These are phyloP conservation scores for Syritta pipiens DNA, from an alignment of 2,888 invertebrate species.

Conservation along the genomic window DNA sequence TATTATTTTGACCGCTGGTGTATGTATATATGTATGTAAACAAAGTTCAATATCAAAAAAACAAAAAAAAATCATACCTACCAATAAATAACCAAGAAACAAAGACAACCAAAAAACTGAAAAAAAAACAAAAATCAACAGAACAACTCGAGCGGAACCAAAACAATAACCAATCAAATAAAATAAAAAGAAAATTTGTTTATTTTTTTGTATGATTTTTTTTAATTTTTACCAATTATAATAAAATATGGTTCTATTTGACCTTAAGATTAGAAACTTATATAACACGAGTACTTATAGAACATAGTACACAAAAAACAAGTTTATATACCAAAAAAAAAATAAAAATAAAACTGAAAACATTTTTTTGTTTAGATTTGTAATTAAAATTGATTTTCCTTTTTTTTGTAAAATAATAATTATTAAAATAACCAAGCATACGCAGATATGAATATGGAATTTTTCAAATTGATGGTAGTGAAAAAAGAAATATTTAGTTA, in stretches of 20 bases:
- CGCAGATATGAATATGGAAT: slow-evolving; percentile 41
- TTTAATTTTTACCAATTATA: slow-evolving; percentile 35
- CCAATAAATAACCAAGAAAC: neutral
- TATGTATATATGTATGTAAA: no score
- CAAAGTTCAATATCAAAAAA: neutral
- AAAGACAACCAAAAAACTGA: neutral
- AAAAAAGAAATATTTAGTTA: slow-evolving; percentile 19
- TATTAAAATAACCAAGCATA: slow-evolving; percentile 12
- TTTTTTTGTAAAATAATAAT: slow-evolving; percentile 21
- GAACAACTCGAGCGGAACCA: no score
- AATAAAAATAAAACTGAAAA: slow-evolving; percentile 51
- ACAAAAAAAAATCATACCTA: slow-evolving; percentile 5
- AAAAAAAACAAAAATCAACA: slow-evolving; percentile 14
- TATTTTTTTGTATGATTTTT: slow-evolving; percentile 42
- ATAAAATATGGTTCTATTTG: slow-evolving; percentile 33
- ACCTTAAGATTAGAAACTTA: slow-evolving; percentile 49
- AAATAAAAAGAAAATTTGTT: slow-evolving; percentile 57
- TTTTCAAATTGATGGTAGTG: slow-evolving; percentile 58
- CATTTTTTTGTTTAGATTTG: slow-evolving; percentile 26
- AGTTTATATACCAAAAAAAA: slow-evolving; percentile 30
- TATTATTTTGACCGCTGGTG: no score
- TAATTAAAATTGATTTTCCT: slow-evolving; percentile 37
- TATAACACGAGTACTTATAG: slow-evolving; percentile 46
- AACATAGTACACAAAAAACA: slow-evolving; percentile 52
- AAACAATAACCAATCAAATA: neutral